phyloP scores from a whole-genome alignment of 2,113 vertebrate species.

The Raja brachyura region DNA sequence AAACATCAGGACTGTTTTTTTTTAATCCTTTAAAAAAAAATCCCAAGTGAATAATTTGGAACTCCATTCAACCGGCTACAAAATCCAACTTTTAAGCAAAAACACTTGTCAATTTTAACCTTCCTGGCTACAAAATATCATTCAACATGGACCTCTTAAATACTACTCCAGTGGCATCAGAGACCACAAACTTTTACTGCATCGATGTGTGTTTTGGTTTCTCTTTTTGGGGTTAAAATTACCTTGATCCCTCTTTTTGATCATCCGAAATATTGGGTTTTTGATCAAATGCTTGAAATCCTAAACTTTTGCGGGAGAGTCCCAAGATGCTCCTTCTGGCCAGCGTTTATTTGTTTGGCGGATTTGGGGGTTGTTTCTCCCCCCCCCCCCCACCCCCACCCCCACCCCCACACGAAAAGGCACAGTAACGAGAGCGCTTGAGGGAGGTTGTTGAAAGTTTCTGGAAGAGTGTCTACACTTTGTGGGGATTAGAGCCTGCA shows the following conservation, averaged over 20 bases:
- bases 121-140: neutral
- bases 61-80: slow-evolving; percentile 40
- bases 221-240: neutral
- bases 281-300: neutral
- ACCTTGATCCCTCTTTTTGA: neutral
- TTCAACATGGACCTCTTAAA: neutral
- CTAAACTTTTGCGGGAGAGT: neutral
- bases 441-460: neutral
- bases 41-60: slow-evolving; percentile 38
- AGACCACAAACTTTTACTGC: neutral
- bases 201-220: neutral
- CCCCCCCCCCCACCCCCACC: too few species aligned
- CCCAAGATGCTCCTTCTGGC: neutral
- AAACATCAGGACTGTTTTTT: slow-evolving; percentile 6
- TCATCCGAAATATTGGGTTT: neutral
- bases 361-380: neutral
- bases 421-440: neutral
- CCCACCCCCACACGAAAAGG: too few species aligned
- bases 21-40: slow-evolving; percentile 18
- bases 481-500: neutral
- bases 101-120: slow-evolving; percentile 6
- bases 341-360: neutral
- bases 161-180: neutral
- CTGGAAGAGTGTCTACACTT: neutral
- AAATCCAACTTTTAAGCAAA: slow-evolving; percentile 37